A percentile compares a stretch with the other conserved stretches of the same genome.
Evolutionary conservation across 2,888 invertebrate species (phyloP).

Genomic region (Orthonychiurus folsomi): DNA sequence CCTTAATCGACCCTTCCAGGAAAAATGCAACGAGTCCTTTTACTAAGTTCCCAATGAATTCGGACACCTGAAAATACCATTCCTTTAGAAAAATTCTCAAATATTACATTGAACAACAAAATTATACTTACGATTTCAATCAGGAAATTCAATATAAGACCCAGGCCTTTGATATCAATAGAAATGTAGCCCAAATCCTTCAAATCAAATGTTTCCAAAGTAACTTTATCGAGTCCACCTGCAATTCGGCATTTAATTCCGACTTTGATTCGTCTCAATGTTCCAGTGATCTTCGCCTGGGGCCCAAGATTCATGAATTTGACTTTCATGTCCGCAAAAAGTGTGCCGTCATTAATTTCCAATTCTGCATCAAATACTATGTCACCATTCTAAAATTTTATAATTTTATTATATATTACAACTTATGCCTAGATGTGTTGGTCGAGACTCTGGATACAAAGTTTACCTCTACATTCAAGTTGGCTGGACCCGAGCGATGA

Average conservation of each 20-base stretch:
- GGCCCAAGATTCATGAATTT: constrained; percentile 33
- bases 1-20: constrained; percentile 28
- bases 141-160: constrained; percentile 30
- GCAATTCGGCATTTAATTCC: constrained; percentile 12
- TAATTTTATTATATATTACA: background rate
- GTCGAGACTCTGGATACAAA: too few species aligned
- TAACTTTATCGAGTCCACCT: constrained; percentile 3
- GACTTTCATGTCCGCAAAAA: constrained; percentile 22
- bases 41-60: constrained; percentile 28
- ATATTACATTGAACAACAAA: too few species aligned
- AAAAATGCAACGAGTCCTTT: constrained; percentile 30
- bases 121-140: constrained; percentile 26
- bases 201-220: constrained; percentile 27
- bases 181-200: constrained; percentile 28
- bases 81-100: background rate
- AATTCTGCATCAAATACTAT: constrained; percentile 21
- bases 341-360: constrained; percentile 22
- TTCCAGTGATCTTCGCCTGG: constrained; percentile 18
- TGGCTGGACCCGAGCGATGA: constrained; percentile 29
- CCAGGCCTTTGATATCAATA: constrained; percentile 32
- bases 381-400: constrained; percentile 20
- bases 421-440: background rate
- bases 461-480: constrained; percentile 10
- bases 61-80: constrained; percentile 20
- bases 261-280: constrained; percentile 17